Evolutionary conservation across 2,888 invertebrate genomes (phyloP).

Genomic region (Drosophila demipolita): DNA sequence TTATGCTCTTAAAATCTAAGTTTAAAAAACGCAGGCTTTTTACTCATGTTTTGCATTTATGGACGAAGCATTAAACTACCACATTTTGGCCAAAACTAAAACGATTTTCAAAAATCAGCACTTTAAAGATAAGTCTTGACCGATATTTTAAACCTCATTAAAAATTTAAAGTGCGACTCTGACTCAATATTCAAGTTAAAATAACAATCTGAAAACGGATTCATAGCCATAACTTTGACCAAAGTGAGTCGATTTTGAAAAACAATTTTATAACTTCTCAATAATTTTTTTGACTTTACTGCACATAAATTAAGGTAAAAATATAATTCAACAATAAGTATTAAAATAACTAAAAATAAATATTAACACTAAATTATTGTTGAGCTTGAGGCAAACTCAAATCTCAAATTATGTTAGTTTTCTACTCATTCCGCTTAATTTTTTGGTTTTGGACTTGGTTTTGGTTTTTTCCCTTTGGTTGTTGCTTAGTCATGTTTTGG

Average conservation of each 20-base stretch:
- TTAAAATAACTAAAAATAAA: neutral
- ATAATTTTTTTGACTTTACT: neutral
- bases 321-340: neutral
- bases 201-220: neutral
- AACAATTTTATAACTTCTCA: neutral
- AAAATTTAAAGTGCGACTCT: neutral
- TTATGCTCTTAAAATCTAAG: neutral
- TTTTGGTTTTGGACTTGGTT: neutral
- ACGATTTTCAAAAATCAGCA: too few relatives aligned
- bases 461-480: slow-evolving; percentile 6
- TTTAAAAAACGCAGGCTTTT: neutral
- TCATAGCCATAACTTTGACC: neutral
- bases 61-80: too few relatives aligned
- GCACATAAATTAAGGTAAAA: neutral
- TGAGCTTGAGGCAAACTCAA: neutral
- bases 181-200: neutral
- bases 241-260: neutral
- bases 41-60: neutral
- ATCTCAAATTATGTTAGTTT: neutral
- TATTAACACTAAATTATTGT: neutral
- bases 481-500: slow-evolving; percentile 73
- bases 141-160: neutral
- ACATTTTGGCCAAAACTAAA: too few relatives aligned
- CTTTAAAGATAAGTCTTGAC: neutral
- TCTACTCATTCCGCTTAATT: neutral